phyloP scores from a whole-genome alignment of 53 echinoderm and acorn worm genomes.

The Pentamera pediparva region DNA sequence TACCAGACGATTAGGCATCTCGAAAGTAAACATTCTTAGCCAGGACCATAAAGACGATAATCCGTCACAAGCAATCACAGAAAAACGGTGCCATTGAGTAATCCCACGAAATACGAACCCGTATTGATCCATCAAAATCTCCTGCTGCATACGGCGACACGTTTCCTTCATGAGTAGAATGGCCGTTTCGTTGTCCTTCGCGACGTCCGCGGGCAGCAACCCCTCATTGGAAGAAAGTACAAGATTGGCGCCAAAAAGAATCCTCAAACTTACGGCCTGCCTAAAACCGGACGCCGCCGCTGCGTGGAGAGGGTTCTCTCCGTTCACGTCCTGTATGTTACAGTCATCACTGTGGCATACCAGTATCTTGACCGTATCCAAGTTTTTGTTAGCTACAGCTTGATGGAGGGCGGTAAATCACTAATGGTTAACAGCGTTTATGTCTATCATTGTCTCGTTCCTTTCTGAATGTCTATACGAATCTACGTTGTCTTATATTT shows the following conservation, averaged over 20 bases:
- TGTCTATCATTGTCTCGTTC: slow-evolving; percentile 47
- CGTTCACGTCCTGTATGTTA: slow-evolving; percentile 63
- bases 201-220: slow-evolving; percentile 65
- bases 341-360: slow-evolving; percentile 64
- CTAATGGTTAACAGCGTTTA: slow-evolving; percentile 62
- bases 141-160: slow-evolving; percentile 64
- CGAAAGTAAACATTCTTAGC: neutral
- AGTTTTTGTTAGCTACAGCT: slow-evolving; percentile 65
- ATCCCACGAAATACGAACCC: slow-evolving; percentile 75
- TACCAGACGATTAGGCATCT: slow-evolving; percentile 1
- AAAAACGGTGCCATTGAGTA: slow-evolving; percentile 51
- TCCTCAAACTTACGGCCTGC: slow-evolving; percentile 70
- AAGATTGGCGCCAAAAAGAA: slow-evolving; percentile 73
- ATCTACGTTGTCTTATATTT: slow-evolving; percentile 68
- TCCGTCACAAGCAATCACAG: neutral
- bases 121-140: slow-evolving; percentile 57
- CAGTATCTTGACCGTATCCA: slow-evolving; percentile 82
- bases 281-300: slow-evolving; percentile 68
- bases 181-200: slow-evolving; percentile 72
- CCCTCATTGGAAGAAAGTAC: slow-evolving; percentile 53
- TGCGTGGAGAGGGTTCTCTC: slow-evolving; percentile 74
- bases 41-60: neutral
- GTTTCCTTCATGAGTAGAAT: slow-evolving; percentile 63
- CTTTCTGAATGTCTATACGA: slow-evolving; percentile 46
- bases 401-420: slow-evolving; percentile 79